These are phyloP conservation scores for Tiaroga cobitis DNA, from an alignment of 2,797 vertebrate species.

Conservation along the genomic window DNA sequence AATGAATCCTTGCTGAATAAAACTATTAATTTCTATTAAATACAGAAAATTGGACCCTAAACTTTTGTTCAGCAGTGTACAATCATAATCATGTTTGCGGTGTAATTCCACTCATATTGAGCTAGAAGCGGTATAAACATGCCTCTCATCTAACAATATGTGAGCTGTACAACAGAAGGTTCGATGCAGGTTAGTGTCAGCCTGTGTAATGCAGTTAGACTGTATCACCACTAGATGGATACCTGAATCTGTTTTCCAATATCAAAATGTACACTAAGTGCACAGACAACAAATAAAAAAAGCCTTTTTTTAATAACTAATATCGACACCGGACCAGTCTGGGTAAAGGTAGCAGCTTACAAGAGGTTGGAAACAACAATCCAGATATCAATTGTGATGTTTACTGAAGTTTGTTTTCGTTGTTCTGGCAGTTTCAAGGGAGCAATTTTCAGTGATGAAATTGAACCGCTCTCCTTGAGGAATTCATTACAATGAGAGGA, in stretches of 20 bases:
- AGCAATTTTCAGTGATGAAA: conserved; percentile 77
- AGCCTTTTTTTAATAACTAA: conserved; percentile 12
- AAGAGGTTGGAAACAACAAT: conserved; percentile 53
- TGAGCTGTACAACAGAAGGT: neutral
- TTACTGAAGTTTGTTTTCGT: conserved; percentile 79
- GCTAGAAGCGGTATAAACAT: neutral
- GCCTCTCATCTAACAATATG: neutral
- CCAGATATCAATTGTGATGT: conserved; percentile 74
- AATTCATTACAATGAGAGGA: conserved; percentile 78
- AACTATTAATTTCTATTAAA: neutral
- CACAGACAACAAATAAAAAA: conserved; percentile 24
- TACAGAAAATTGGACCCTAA: neutral
- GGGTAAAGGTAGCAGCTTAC: conserved; percentile 33
- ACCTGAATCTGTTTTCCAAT: conserved; percentile 54
- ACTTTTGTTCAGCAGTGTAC: neutral
- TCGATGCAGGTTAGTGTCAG: neutral
- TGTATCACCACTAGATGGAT: conserved; percentile 78
- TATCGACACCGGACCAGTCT: neutral
- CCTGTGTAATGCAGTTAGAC: conserved; percentile 66
- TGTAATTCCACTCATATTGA: neutral
- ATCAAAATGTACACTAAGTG: conserved; percentile 31
- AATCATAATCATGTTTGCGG: neutral
- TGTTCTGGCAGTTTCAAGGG: conserved; percentile 72
- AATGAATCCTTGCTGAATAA: neutral
- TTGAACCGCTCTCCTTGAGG: conserved; percentile 74